phyloP scores from a whole-genome alignment of 2,888 invertebrate species.

The Sylvicola cinctus region DNA sequence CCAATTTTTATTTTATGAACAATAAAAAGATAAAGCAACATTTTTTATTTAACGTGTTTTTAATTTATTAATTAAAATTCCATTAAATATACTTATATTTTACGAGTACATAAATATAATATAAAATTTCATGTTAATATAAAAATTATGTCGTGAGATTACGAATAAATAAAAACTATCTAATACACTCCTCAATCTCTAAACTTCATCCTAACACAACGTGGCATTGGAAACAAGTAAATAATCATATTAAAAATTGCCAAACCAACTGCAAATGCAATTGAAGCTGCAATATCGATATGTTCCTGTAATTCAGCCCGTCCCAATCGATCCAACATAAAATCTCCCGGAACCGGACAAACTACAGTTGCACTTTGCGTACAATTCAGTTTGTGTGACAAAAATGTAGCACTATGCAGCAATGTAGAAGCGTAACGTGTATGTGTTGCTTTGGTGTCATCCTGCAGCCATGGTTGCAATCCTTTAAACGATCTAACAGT shows the following conservation, averaged over 20 bases:
- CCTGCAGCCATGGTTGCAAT: constrained; percentile 62
- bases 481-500: constrained; percentile 63
- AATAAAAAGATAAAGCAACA: too few relatives aligned
- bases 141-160: too few relatives aligned
- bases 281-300: constrained; percentile 55
- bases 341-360: constrained; percentile 23
- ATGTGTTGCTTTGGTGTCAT: constrained; percentile 58
- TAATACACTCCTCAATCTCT: too few relatives aligned
- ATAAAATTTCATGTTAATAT: too few relatives aligned
- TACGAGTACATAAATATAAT: too few relatives aligned
- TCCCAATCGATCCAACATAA: constrained; percentile 22
- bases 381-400: constrained; percentile 31
- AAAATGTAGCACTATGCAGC: constrained; percentile 50
- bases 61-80: too few relatives aligned
- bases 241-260: constrained; percentile 66
- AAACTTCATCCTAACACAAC: constrained; percentile 71
- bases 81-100: too few relatives aligned
- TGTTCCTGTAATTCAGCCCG: constrained; percentile 34
- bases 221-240: constrained; percentile 67
- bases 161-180: too few relatives aligned
- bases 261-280: constrained; percentile 64
- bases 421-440: constrained; percentile 60
- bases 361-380: constrained; percentile 23
- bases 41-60: too few relatives aligned
- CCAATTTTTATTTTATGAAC: too few relatives aligned